Evolutionary conservation across 2,888 invertebrate species (phyloP), one percentile per base, ranked within the genome.

Genomic region (Augochlorella aurata): DNA sequence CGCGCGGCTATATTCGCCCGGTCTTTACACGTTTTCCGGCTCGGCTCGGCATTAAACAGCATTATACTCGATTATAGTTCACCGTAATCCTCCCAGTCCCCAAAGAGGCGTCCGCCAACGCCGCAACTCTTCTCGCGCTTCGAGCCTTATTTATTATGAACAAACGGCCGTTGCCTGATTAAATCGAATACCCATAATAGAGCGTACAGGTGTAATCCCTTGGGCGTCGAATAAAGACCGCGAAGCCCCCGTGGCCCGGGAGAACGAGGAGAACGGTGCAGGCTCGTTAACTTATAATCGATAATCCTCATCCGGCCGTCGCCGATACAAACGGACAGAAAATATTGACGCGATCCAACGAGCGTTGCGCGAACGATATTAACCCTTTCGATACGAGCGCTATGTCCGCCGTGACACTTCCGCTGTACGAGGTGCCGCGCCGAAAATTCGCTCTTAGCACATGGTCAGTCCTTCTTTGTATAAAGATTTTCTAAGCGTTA

Each of bases 241-340:
- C 49, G 67, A 24, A 7, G 24, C 61, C 21, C 54, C 66, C 69
- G 71, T 63, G 52, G 47, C 12, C 54, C 45, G 54, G 68, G 29
- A 65, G 72, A 82, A 79, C 61, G 72, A 52, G 75, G 63, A 79
- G 58, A 69, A 75, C 50, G 70, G 69, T 75, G 78, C 67, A 79
- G 83, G 83, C 77, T 73, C 77, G 82, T 82, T 87, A 87, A 85
- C 85, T 83, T 83, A 85, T 83, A 87, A 85, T 85, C 85, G 82
- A 76, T 85, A 87, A 79, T 54, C 71, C 83, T 82, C 54, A 69
- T 79, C 74, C 52, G 38, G 18, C 68, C 21, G 50, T 54, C 65
- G 10, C 63, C 70, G 66, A 58, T 63, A 81, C 58, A 72, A 61
- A 77, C 67, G 49, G 72, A 86, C 71, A 66, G 75, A 71, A 85